phyloP scores from a whole-genome alignment of 2,797 vertebrate genomes.

The Chelon labrosus region DNA sequence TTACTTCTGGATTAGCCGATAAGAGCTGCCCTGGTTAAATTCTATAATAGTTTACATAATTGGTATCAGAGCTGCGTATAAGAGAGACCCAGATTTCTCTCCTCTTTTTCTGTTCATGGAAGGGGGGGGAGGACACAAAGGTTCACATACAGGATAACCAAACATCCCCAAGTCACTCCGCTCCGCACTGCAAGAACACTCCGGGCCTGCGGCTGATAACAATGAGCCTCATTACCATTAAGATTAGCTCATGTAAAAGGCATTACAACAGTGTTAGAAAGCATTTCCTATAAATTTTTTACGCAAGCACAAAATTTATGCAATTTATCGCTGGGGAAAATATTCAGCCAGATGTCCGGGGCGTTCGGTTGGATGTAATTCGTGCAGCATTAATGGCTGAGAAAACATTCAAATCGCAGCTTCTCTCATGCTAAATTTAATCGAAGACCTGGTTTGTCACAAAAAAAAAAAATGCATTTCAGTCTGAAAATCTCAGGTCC shows the following conservation, averaged over 20 bases:
- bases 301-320: conserved; percentile 65
- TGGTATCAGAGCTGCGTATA: conserved; percentile 81
- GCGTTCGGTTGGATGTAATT: conserved; percentile 65
- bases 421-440: conserved; percentile 27
- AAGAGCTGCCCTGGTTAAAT: conserved; percentile 86
- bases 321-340: conserved; percentile 58
- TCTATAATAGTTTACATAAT: conserved; percentile 88
- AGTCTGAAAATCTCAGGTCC: conserved; percentile 3
- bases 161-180: conserved; percentile 69
- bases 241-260: conserved; percentile 77
- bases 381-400: conserved; percentile 52
- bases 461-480: conserved; percentile 14
- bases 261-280: conserved; percentile 72
- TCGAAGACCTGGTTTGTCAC: conserved; percentile 18
- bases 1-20: conserved; percentile 89
- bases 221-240: conserved; percentile 81
- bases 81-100: conserved; percentile 76
- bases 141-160: conserved; percentile 75
- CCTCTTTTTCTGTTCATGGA: conserved; percentile 51
- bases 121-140: conserved; percentile 65
- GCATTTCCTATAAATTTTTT: conserved; percentile 65
- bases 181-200: conserved; percentile 63
- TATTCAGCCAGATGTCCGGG: conserved; percentile 69
- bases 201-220: conserved; percentile 71
- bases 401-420: conserved; percentile 44